Evolutionary conservation across 2,113 vertebrate species (phyloP), one percentile per base, ranked within the genome.

Genomic region (Aramus guarauna): DNA sequence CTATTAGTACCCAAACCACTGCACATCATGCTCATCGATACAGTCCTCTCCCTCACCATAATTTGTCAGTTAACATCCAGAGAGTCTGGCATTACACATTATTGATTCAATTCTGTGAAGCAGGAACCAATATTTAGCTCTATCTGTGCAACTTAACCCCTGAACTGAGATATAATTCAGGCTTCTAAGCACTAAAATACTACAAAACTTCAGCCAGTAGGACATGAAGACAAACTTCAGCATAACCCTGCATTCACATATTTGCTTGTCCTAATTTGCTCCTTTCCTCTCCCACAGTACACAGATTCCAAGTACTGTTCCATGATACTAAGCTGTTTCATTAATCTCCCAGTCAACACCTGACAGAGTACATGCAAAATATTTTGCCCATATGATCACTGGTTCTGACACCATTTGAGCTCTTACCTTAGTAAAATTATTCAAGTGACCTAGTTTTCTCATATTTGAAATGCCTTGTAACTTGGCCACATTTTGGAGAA

Each of bases 401-500:
- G 30, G 41, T 56, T 52, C 53, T 47, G 43, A 41, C 36, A 82
- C 9, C 36, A 77, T 48, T 80, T 50, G 81, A 52, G 69, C 85
- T 72, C 97, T 97, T 98, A 99, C 99, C 99, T 99, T 99, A 94
- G 99, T 99, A 94, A 99, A 99, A 97, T 99, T 99, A 98, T 99
- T 99, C 97, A 99, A 97, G 97, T 99, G 99, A 94, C 99, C 99
- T 94, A 99, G 95, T 97, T 99, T 99, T 94, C 99, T 99, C 99
- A 99, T 99, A 97, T 99, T 99, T 97, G 99, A 99, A 91, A 99
- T 99, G 39, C 99, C 99, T 85, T 99, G 99, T 15, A 99, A 98
- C 97, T 99, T 99, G 97, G 98, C 98, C 98, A 99, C 99, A 99
- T 99, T 99, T 97, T 99, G 99, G 52, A 99, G 99, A 96, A 99